Evolutionary conservation across 2,113 vertebrate genomes (phyloP).

Genomic region (Apodemus sylvaticus): DNA sequence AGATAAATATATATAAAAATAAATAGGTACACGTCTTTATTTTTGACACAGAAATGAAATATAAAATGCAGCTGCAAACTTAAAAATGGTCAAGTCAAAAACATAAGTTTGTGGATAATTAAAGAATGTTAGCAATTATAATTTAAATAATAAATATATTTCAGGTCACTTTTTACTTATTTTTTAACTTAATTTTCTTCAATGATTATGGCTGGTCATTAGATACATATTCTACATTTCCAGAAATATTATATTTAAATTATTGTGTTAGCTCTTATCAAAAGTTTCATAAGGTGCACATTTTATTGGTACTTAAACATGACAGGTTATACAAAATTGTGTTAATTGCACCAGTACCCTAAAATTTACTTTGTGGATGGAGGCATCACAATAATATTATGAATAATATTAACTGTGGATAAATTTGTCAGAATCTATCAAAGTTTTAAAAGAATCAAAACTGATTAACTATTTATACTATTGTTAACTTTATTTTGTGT

Average conservation of each 20-base stretch:
- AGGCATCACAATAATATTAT: neutral
- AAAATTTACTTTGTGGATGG: neutral
- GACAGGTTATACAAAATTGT: neutral
- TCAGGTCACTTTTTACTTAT: neutral
- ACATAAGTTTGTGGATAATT: neutral
- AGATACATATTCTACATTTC: neutral
- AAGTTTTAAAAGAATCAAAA: neutral
- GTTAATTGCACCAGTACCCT: neutral
- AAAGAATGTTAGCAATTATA: neutral
- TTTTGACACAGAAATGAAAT: neutral
- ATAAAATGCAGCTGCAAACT: neutral
- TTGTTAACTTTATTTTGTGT: neutral
- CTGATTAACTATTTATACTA: neutral
- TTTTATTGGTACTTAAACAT: neutral
- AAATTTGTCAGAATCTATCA: slow-evolving; percentile 1
- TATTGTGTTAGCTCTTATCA: neutral
- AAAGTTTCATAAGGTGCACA: neutral
- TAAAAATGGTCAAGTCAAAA: neutral
- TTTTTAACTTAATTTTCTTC: neutral
- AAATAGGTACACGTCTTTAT: neutral
- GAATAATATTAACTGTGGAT: neutral
- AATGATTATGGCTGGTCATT: neutral
- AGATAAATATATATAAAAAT: too few relatives aligned
- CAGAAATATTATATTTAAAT: neutral
- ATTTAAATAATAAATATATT: slow-evolving; percentile 20